A percentile compares a stretch with the other conserved stretches of the same genome.
Evolutionary conservation across 2,113 vertebrate species (phyloP).

Genomic region (Neoarius graeffei): DNA sequence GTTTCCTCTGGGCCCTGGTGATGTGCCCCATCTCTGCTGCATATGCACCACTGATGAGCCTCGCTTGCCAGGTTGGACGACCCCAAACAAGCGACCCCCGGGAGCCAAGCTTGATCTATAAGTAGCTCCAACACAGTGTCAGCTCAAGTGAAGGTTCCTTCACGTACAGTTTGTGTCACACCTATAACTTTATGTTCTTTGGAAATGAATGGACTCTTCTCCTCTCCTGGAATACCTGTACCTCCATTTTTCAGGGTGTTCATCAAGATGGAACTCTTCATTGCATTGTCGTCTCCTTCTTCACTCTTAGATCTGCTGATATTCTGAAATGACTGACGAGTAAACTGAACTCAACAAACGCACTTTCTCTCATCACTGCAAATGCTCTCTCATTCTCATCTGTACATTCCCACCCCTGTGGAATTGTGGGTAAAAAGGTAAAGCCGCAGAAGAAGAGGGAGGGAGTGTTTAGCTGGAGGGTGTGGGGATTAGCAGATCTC

Average conservation of each 20-base stretch:
- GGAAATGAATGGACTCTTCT: background rate
- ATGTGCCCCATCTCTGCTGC: too few species aligned
- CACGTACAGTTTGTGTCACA: background rate
- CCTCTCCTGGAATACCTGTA: background rate
- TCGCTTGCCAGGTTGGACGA: too few species aligned
- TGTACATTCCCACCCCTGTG: conserved; percentile 43
- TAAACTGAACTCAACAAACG: conserved; percentile 23
- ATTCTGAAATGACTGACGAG: background rate
- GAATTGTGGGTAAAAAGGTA: conserved; percentile 57
- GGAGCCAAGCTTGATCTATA: background rate
- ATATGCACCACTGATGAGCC: too few species aligned
- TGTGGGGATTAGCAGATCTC: conserved; percentile 59
- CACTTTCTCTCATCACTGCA: conserved; percentile 55
- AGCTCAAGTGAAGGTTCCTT: background rate
- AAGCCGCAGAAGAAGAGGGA: conserved; percentile 61
- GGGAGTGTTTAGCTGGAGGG: conserved; percentile 52
- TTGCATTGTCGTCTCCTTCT: background rate
- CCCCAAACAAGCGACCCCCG: too few species aligned
- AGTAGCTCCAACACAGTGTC: background rate
- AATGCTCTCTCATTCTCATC: conserved; percentile 50
- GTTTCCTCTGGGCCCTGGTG: too few species aligned
- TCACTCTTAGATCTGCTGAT: background rate
- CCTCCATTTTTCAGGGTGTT: background rate
- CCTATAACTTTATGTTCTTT: background rate
- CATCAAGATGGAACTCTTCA: background rate